These are phyloP conservation scores for Halyomorpha halys DNA, from an alignment of 1,140 invertebrate genomes.

Conservation along the genomic window DNA sequence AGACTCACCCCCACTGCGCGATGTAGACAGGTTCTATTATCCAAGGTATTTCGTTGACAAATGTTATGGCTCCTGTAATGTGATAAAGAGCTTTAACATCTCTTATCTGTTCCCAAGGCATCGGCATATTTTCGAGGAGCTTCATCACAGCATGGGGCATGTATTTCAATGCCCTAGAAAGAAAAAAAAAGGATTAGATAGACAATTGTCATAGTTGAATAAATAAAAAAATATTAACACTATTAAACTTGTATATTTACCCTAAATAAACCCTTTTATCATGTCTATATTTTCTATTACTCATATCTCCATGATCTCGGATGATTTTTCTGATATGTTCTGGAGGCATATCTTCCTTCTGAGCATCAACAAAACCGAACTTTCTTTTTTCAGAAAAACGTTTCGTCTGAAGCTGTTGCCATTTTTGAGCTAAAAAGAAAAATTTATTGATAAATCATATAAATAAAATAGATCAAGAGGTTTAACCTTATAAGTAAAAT, in stretches of 20 bases:
- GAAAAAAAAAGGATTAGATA: slow-evolving; percentile 26
- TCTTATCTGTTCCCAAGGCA: slow-evolving; percentile 99
- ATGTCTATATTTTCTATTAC: slow-evolving; percentile 94
- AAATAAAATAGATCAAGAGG: too few relatives aligned
- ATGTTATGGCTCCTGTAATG: slow-evolving; percentile 98
- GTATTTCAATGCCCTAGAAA: slow-evolving; percentile 83
- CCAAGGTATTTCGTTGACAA: slow-evolving; percentile 99
- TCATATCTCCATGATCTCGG: slow-evolving; percentile 99
- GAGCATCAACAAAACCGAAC: slow-evolving; percentile 97
- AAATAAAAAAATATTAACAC: not conserved
- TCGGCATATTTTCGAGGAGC: slow-evolving; percentile 98
- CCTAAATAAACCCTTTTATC: slow-evolving; percentile 98
- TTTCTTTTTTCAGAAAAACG: slow-evolving; percentile 96
- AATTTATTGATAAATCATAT: slow-evolving; percentile 3
- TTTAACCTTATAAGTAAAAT: too few relatives aligned
- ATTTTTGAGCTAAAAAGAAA: slow-evolving; percentile 74
- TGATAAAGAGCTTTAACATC: slow-evolving; percentile 97
- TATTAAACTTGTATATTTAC: slow-evolving; percentile 37
- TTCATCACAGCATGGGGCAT: slow-evolving; percentile 99
- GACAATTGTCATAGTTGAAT: not conserved
- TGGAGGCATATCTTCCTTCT: slow-evolving; percentile 99
- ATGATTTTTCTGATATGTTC: slow-evolving; percentile 99
- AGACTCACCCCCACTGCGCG: slow-evolving; percentile 90
- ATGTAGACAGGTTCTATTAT: slow-evolving; percentile 98
- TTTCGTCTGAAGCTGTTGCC: slow-evolving; percentile 97